Conservation (phyloP, 2,113 vertebrate genomes). For the Macroglossus sobrinus region DNA sequence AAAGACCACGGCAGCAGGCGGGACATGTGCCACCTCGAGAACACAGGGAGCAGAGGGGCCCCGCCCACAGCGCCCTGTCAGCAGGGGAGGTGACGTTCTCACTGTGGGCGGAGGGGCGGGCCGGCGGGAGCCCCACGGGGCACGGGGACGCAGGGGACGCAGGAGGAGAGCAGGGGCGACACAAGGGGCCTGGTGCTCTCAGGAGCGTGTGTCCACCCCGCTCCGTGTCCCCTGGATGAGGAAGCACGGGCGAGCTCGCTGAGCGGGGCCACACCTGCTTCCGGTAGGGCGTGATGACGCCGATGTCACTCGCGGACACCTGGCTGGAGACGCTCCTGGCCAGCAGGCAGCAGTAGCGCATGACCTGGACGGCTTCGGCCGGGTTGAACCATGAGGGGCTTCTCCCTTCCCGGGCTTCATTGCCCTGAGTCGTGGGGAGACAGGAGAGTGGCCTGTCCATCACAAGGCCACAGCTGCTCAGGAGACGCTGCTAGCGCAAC, state of each 20-base stretch:
- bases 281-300: conserved; percentile 93
- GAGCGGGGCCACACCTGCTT: conserved; percentile 87
- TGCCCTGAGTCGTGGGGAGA: conserved; percentile 81
- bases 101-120: no score
- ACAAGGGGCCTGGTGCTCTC: not conserved
- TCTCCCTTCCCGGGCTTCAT: conserved; percentile 89
- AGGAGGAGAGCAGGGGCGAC: not conserved
- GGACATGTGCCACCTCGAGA: no score
- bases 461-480: not conserved
- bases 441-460: not conserved
- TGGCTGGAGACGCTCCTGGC: conserved; percentile 83
- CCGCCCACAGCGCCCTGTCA: no score
- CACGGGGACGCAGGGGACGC: no score
- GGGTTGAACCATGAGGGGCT: conserved; percentile 97
- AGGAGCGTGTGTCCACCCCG: rapidly evolving
- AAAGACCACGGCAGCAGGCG: no score
- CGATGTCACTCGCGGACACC: conserved; percentile 86
- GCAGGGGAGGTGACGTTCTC: no score
- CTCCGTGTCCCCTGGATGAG: rapidly evolving
- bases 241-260: rapidly evolving
- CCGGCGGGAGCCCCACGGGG: no score
- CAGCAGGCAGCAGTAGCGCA: conserved; percentile 94
- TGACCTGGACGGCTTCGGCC: conserved; percentile 91
- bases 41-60: no score
- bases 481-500: rapidly evolving